Evolutionary conservation across 2,797 vertebrate genomes (phyloP).

Genomic region (Vultur gryphus): DNA sequence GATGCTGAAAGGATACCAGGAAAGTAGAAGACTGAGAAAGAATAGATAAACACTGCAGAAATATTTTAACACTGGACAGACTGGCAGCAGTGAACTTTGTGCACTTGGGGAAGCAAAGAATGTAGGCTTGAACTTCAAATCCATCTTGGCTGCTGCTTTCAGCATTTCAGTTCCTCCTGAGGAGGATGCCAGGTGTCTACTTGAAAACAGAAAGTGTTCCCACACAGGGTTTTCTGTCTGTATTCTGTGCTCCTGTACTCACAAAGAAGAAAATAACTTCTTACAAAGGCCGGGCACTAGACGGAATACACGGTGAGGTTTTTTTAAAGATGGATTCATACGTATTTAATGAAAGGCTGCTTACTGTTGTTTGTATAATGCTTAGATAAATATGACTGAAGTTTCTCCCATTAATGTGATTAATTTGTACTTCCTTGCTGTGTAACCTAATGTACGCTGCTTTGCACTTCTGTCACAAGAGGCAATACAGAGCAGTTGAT

Average conservation of each 20-base stretch:
- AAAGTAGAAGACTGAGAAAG: not conserved
- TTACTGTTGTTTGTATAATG: not conserved
- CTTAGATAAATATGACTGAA: not conserved
- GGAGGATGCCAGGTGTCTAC: constrained; percentile 28
- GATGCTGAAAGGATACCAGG: not conserved
- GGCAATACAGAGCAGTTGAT: not conserved
- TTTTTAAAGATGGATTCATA: not conserved
- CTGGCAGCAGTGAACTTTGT: not conserved
- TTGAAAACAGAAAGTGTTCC: constrained; percentile 33
- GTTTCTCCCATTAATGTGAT: not conserved
- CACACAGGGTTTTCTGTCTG: not conserved
- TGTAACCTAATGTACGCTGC: not conserved
- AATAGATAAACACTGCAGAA: not conserved
- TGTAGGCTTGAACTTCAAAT: not conserved
- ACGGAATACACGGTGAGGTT: not conserved
- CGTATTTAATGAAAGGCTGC: not conserved
- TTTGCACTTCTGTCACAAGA: not conserved
- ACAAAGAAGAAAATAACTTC: not conserved
- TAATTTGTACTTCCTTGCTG: not conserved
- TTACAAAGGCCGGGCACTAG: not conserved
- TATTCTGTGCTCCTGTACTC: not conserved
- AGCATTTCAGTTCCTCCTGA: not conserved
- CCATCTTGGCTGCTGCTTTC: not conserved
- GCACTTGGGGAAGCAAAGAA: not conserved
- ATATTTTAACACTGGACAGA: not conserved